Conservation (phyloP, 2,888 invertebrate species). For the Tribolium freemani region DNA sequence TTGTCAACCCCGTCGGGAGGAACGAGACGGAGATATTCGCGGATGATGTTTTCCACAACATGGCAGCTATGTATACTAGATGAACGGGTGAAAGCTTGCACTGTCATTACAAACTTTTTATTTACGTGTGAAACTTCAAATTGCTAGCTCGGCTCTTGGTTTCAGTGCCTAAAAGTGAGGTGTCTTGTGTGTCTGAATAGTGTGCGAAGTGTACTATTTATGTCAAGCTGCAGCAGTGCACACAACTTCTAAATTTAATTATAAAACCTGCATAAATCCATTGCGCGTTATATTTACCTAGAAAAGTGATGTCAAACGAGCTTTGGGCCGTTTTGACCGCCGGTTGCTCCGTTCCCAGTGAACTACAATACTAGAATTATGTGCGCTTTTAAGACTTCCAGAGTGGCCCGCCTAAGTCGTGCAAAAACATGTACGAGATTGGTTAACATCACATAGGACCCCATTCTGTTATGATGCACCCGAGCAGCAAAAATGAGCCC, state of each 20-base stretch:
- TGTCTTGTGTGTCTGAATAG: background rate
- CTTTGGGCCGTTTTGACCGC: background rate
- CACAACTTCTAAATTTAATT: conserved; percentile 54
- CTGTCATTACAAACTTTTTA: conserved; percentile 59
- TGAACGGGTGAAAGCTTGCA: conserved; percentile 61
- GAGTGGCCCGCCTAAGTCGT: conserved; percentile 54
- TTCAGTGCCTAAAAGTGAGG: conserved; percentile 24
- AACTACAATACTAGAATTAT: conserved; percentile 52
- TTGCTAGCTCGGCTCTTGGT: conserved; percentile 29
- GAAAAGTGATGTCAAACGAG: conserved; percentile 14
- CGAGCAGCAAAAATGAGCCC: conserved; percentile 58
- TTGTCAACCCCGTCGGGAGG: background rate
- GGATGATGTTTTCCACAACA: conserved; percentile 44
- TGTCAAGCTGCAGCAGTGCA: conserved; percentile 47
- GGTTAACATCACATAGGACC: conserved; percentile 65
- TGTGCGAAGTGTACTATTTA: conserved; percentile 43
- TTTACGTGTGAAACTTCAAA: conserved; percentile 59
- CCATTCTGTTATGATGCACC: conserved; percentile 56
- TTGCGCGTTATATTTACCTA: conserved; percentile 34
- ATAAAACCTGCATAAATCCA: conserved; percentile 39
- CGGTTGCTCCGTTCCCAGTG: conserved; percentile 12
- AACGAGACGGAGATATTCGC: conserved; percentile 28
- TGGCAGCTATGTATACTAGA: conserved; percentile 54
- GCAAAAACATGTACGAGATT: conserved; percentile 67
- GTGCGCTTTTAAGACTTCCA: conserved; percentile 56